Evolutionary conservation across 92 coral and sea anemone genomes (phyloP).

Genomic region (Paragorgia papillata): DNA sequence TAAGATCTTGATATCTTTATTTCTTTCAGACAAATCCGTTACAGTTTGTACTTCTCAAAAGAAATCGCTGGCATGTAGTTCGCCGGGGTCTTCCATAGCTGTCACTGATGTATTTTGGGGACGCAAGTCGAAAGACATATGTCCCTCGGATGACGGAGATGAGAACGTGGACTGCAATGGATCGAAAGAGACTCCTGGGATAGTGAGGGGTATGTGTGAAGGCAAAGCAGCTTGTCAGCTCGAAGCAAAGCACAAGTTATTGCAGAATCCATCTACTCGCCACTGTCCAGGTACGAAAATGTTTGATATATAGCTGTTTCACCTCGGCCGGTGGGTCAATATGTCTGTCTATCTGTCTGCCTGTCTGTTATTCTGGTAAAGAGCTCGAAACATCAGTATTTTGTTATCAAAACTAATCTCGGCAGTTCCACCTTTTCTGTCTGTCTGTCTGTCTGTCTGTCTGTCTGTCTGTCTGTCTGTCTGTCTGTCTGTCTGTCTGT

Average conservation of each 20-base stretch:
- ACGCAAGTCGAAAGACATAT: conserved; percentile 74
- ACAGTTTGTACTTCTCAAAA: conserved; percentile 80
- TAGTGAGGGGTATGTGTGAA: conserved; percentile 92
- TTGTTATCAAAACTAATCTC: too few species aligned
- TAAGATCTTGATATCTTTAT: too few species aligned
- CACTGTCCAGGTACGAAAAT: conserved; percentile 59
- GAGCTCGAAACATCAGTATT: too few species aligned
- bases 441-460: too few species aligned
- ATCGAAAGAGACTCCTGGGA: conserved; percentile 76
- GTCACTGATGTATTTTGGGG: conserved; percentile 98
- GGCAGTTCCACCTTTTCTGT: too few species aligned
- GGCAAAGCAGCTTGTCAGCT: conserved; percentile 91
- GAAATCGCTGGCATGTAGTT: conserved; percentile 79
- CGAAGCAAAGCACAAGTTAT: conserved; percentile 79
- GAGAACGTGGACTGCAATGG: conserved; percentile 72
- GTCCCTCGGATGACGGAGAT: conserved; percentile 98
- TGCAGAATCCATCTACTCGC: conserved; percentile 61
- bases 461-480: too few species aligned
- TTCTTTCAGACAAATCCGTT: conserved; percentile 68
- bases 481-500: too few species aligned
- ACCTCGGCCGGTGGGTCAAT: too few species aligned
- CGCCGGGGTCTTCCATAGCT: conserved; percentile 95
- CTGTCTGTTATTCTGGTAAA: too few species aligned
- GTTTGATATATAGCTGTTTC: too few species aligned
- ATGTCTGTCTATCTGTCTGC: too few species aligned